Evolutionary conservation across 2,888 invertebrate species (phyloP).

Genomic region (Lagria hirta): DNA sequence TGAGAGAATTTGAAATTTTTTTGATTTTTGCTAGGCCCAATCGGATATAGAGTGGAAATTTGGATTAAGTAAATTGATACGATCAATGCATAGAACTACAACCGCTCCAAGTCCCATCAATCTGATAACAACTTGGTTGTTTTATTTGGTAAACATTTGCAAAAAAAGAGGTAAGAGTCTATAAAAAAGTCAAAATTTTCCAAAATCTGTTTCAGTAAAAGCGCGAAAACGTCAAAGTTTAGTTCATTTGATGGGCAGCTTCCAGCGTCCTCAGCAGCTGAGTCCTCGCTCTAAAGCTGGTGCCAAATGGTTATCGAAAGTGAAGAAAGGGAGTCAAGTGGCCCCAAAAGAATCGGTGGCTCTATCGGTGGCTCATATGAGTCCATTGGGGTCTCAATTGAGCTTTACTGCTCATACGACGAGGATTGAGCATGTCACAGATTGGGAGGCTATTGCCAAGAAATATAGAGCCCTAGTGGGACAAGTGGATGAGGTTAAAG

Average conservation of each 20-base stretch:
- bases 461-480: slow-evolving; percentile 80
- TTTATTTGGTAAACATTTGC: slow-evolving; percentile 80
- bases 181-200: slow-evolving; percentile 5
- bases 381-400: slow-evolving; percentile 81
- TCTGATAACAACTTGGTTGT: slow-evolving; percentile 91
- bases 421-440: slow-evolving; percentile 85
- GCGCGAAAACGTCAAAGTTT: slow-evolving; percentile 68
- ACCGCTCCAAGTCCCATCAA: slow-evolving; percentile 98
- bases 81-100: slow-evolving; percentile 97
- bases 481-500: slow-evolving; percentile 59
- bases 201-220: slow-evolving; percentile 42
- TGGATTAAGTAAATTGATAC: slow-evolving; percentile 94
- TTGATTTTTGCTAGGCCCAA: slow-evolving; percentile 76
- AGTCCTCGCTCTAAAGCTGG: slow-evolving; percentile 86
- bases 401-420: slow-evolving; percentile 76
- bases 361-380: slow-evolving; percentile 77
- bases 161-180: slow-evolving; percentile 55
- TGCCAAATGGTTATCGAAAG: slow-evolving; percentile 85
- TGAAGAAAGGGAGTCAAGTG: slow-evolving; percentile 77
- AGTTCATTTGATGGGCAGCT: slow-evolving; percentile 78
- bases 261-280: slow-evolving; percentile 67
- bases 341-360: slow-evolving; percentile 79
- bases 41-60: slow-evolving; percentile 99
- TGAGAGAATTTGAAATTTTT: neutral
- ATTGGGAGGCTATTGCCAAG: slow-evolving; percentile 88